phyloP scores from a whole-genome alignment of 2,888 invertebrate genomes.

The Torymus tubicola region DNA sequence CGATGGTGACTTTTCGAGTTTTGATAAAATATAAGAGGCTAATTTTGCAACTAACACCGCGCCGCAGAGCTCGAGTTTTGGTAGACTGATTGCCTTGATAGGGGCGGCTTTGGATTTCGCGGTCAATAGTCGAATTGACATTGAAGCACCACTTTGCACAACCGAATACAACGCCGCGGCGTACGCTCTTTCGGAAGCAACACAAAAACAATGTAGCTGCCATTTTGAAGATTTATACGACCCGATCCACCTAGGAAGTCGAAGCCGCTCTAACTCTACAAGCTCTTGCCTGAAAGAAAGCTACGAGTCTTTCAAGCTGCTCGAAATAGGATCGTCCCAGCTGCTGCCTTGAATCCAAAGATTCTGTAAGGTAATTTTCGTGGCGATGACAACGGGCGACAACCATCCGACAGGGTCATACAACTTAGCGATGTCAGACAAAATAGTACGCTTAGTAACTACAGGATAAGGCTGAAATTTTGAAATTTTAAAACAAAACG shows the following conservation, averaged over 20 bases:
- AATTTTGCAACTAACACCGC: not conserved
- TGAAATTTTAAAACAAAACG: not conserved
- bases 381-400: not conserved
- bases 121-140: not conserved
- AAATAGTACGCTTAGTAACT: not conserved
- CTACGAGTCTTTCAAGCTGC: not conserved
- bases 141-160: no score
- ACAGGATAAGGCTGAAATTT: not conserved
- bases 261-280: not conserved
- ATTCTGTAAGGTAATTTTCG: not conserved
- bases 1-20: not conserved
- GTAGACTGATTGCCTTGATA: not conserved
- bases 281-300: not conserved
- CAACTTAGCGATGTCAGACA: not conserved
- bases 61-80: constrained; percentile 1
- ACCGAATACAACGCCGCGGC: not conserved
- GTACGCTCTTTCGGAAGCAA: not conserved
- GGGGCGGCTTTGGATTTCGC: constrained; percentile 8
- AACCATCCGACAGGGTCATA: no score
- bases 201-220: constrained; percentile 6
- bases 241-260: not conserved
- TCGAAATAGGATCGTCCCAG: not conserved
- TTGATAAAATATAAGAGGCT: no score
- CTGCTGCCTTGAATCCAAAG: not conserved
- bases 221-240: not conserved